Percentiles rank a stretch among this genome's conserved stretches.
Conservation (phyloP, 2,888 invertebrate genomes). For the Penaeus monodon region DNA sequence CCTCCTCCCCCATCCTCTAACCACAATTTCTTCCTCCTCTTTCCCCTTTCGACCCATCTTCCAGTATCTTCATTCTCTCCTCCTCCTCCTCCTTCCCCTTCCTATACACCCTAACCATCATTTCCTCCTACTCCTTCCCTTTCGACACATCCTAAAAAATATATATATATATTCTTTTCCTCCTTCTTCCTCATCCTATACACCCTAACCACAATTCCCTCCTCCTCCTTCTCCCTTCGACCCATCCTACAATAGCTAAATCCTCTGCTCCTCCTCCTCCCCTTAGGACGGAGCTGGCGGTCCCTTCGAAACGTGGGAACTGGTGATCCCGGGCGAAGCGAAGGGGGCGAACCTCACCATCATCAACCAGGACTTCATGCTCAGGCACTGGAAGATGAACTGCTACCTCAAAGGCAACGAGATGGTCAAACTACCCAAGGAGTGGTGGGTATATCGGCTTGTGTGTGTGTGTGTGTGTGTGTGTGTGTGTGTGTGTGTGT, state of each 20-base stretch:
- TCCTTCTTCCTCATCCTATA: no score
- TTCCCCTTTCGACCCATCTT: no score
- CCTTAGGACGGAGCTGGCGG: slow-evolving; percentile 52
- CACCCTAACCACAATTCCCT: not conserved
- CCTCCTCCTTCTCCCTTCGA: no score
- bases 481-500: not conserved
- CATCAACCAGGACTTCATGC: slow-evolving; percentile 47
- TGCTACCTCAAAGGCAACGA: slow-evolving; percentile 60
- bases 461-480: no score
- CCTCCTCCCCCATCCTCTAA: no score
- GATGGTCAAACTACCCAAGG: slow-evolving; percentile 47
- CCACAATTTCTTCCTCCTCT: no score
- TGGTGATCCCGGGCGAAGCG: slow-evolving; percentile 42
- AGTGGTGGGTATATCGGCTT: slow-evolving; percentile 39
- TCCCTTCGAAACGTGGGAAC: slow-evolving; percentile 62
- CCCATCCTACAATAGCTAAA: not conserved
- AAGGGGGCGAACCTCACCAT: slow-evolving; percentile 32
- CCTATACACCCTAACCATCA: no score
- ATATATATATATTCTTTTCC: no score
- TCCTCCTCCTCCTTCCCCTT: no score
- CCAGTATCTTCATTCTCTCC: no score
- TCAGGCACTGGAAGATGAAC: slow-evolving; percentile 53
- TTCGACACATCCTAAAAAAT: no score
- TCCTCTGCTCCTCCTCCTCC: not conserved
- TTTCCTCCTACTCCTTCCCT: no score